Base-by-base conservation (phyloP, 2,113 vertebrate genomes). In the Cranoglanis bouderius region DNA sequence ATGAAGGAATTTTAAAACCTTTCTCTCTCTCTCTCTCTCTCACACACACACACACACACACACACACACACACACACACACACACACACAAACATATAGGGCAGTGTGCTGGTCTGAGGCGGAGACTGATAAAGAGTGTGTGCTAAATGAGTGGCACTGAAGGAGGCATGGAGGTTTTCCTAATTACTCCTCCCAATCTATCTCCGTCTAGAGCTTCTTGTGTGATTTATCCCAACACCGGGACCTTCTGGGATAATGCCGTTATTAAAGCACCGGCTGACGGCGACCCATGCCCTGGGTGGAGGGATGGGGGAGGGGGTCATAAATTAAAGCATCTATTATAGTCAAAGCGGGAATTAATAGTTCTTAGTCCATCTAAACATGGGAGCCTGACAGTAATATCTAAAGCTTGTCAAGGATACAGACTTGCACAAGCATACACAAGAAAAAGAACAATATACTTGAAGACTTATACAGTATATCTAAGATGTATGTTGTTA, bases 211-310 rank as follows among this genome's bases (percentile, higher is more conserved):
- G 82, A 92, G 94, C 92, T 93, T 95, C 96, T 96, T 95, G 95
- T 96, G 92, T 93, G 93, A 93, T 96, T 96, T 96, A 96, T 97
- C 94, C 96, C 94, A 93, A 94, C 92, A 94, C 95, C 93, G 93
- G 94, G 95, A 94, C 93, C 93, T 94, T 91, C 88, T 91, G 90
- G 94, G 94, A 95, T 94, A 94, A 95, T 94, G 94, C 94, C 93
- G 94, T 95, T 95, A 95, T 96, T 96, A 96, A 94, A 93, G 93
- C 93, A 92, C 92, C 91, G 87, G 91, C 92, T 95, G 95, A 95
- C 93, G 92, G 92, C 90, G 93, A 94, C 91, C 93, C 94, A 94
- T 95, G 93, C 93, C 93, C 94, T 91, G 49, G 80, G 72, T 84
- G 35, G 90, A 89, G 93, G 93, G 92, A 92, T 92, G 90, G 91